Evolutionary conservation across 1,140 invertebrate genomes (phyloP), one percentile per base, ranked within the genome.

Genomic region (Apolygus lucorum): DNA sequence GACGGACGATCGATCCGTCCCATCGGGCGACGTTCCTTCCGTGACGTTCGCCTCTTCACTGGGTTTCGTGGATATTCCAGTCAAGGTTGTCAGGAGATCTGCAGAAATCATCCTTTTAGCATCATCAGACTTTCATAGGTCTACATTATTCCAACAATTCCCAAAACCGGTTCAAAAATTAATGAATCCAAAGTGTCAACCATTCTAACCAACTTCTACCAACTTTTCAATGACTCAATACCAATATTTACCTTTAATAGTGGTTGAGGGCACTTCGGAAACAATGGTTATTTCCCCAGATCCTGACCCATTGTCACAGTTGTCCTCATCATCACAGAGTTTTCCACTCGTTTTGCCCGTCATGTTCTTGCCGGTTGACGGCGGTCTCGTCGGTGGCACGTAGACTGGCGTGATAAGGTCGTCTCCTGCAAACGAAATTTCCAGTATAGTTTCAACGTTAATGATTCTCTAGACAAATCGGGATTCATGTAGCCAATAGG

Each of bases 381-480:
- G 73, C 21, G 70, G 72, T 28, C 74, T 62, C 1, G 91, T 92
- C 2, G 90, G 87, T 22, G 92, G 90, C 14, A 92, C 88, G 79
- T 94, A 95, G 0, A 95, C 91, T 0, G 93, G 93, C 0, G 93
- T 96, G 66, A 96, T 94, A 17, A 96, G 82, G 76, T 95, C 92
- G 77, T 94, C 92, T 63, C 78, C 79, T 81, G 73, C 54, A 8
- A 17, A 21, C 17, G 42, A 54, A 68, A 22, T 63, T 2, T 2
- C 8, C 21, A 59, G 4, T n/a, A 22, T 68, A 28, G 25, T 34
- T 49, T 49, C 8, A 49, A 49, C 8, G 17, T 49, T 17, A 49
- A 17, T 49, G 17, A 49, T 49, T 11, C 17, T 49, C 17, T 8
- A 17, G 17, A 34, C 21, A 2, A 1, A 24, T 28, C 34, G 34